Evolutionary conservation across 2,113 vertebrate species (phyloP).

Genomic region (Poeciliopsis turrubarensis): DNA sequence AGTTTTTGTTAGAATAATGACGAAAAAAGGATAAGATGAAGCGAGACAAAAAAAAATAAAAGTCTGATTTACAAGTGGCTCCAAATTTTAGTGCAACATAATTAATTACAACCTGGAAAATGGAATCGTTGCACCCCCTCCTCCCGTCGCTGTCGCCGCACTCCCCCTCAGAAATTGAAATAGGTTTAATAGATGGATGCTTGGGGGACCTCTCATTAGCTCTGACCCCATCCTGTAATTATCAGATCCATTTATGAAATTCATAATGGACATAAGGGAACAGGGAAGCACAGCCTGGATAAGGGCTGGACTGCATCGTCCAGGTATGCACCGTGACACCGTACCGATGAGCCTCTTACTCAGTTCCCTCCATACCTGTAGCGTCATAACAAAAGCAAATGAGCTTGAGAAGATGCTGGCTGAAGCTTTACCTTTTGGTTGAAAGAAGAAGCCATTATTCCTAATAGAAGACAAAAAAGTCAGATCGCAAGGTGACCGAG

Average conservation of each 20-base stretch:
- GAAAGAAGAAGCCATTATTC: too few relatives aligned
- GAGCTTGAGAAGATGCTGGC: too few relatives aligned
- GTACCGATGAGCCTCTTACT: slow-evolving; percentile 57
- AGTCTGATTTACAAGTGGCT: slow-evolving; percentile 14
- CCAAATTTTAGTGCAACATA: slow-evolving; percentile 75
- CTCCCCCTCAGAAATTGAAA: slow-evolving; percentile 75
- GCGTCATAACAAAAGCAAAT: slow-evolving; percentile 22
- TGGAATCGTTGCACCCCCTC: slow-evolving; percentile 61
- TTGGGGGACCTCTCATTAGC: slow-evolving; percentile 73
- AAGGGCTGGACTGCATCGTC: slow-evolving; percentile 71
- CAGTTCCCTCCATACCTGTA: slow-evolving; percentile 44
- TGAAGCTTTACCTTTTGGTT: too few relatives aligned
- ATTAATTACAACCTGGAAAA: slow-evolving; percentile 80
- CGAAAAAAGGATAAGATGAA: background rate
- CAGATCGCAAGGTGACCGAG: too few relatives aligned
- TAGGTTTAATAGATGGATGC: slow-evolving; percentile 79
- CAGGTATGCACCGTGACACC: slow-evolving; percentile 56
- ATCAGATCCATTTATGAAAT: slow-evolving; percentile 83
- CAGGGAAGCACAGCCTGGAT: slow-evolving; percentile 70
- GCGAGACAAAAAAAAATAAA: slow-evolving; percentile 39
- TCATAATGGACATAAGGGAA: slow-evolving; percentile 79
- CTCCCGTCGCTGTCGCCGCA: background rate
- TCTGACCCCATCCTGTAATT: slow-evolving; percentile 80
- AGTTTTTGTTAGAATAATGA: background rate
- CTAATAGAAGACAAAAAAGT: too few relatives aligned